These are phyloP conservation scores for Fulica atra DNA, from an alignment of 2,113 vertebrate genomes.

Conservation along the genomic window DNA sequence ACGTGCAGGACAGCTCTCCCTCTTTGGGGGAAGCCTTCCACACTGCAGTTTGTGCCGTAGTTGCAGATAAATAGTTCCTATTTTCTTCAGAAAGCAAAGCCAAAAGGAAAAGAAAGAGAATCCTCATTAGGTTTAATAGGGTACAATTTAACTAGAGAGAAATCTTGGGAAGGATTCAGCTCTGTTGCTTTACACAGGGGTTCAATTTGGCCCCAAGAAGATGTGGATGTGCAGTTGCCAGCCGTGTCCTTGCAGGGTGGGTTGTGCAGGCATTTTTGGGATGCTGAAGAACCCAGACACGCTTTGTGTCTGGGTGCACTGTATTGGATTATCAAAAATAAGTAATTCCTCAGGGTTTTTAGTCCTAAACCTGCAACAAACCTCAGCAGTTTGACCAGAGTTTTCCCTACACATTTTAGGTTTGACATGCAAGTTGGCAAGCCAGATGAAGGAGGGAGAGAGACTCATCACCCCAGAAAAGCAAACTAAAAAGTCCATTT, in stretches of 20 bases:
- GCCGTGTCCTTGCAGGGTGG: background rate
- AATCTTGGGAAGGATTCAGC: conserved; percentile 14
- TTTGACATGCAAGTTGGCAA: conserved; percentile 13
- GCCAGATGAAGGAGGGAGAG: background rate
- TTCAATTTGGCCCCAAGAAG: background rate
- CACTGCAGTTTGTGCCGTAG: background rate
- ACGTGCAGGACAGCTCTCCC: background rate
- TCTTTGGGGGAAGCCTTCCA: background rate
- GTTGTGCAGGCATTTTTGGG: background rate
- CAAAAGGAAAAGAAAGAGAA: background rate
- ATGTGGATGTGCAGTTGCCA: background rate
- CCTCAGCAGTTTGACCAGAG: background rate
- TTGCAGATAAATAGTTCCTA: conserved; percentile 11
- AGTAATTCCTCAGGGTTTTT: background rate
- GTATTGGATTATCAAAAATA: background rate
- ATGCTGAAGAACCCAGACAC: background rate
- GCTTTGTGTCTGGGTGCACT: background rate
- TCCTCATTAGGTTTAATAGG: background rate
- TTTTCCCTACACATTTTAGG: background rate
- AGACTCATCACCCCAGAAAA: background rate
- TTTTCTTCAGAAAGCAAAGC: conserved; percentile 21
- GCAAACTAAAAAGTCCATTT: background rate
- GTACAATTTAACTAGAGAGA: background rate
- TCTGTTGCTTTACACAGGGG: background rate
- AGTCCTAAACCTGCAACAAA: background rate